Conservation (phyloP, 2,888 invertebrate genomes). For the Eumerus sabulonum region DNA sequence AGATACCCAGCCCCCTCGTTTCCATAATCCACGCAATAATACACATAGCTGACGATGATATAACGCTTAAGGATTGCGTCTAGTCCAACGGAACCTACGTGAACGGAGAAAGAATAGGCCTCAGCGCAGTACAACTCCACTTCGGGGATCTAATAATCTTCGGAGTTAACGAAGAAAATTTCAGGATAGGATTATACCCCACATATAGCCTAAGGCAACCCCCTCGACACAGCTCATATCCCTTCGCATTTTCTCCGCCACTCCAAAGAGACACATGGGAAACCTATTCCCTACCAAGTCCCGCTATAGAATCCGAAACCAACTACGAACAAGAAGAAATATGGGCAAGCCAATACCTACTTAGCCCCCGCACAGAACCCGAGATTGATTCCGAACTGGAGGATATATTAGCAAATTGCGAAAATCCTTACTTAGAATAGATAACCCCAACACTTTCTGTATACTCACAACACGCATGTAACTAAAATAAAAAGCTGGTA, state of each 20-base stretch:
- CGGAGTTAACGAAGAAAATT: too few species aligned
- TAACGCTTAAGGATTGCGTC: too few species aligned
- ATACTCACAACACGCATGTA: neutral
- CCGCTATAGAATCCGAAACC: neutral
- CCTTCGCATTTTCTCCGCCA: neutral
- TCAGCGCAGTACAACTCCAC: too few species aligned
- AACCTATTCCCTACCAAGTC: too few species aligned
- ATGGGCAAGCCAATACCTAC: too few species aligned
- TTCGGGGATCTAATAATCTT: too few species aligned
- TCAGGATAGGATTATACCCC: neutral
- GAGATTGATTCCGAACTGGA: neutral
- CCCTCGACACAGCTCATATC: neutral
- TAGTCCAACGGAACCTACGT: too few species aligned
- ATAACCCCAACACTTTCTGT: slow-evolving; percentile 4
- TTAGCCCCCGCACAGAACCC: neutral
- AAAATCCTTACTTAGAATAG: neutral
- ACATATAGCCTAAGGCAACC: neutral
- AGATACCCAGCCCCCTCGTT: too few species aligned
- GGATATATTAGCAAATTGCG: neutral
- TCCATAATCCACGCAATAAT: too few species aligned
- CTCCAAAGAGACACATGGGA: neutral
- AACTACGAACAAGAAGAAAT: neutral
- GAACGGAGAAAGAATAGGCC: too few species aligned
- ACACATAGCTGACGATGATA: too few species aligned
- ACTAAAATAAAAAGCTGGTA: too few species aligned